A percentile compares a stretch with the other conserved stretches of the same genome.
phyloP scores from a whole-genome alignment of 2,797 vertebrate genomes.

The Lagorchestes hirsutus region DNA sequence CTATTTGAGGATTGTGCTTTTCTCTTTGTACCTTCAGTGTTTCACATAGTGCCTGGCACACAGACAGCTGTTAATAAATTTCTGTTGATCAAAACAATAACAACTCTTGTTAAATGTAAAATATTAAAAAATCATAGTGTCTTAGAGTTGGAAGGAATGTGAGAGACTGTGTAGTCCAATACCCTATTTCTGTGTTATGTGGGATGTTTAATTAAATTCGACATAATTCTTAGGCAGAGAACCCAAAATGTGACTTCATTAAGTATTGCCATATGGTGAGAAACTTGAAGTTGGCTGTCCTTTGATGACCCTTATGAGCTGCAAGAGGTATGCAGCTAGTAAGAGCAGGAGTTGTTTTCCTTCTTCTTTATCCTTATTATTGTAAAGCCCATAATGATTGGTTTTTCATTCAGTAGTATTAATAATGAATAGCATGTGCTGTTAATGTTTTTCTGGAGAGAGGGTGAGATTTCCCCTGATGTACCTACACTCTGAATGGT shows the following conservation, averaged over 20 bases:
- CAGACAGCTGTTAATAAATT: background rate
- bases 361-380: background rate
- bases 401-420: background rate
- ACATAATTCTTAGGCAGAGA: background rate
- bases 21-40: background rate
- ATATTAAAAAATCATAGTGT: background rate
- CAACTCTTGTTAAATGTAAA: background rate
- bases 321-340: background rate
- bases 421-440: background rate
- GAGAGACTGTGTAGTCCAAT: background rate
- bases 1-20: background rate
- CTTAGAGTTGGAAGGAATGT: background rate
- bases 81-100: background rate
- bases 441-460: background rate
- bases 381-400: background rate
- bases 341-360: background rate
- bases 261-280: slow-evolving; percentile 2
- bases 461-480: background rate
- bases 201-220: background rate
- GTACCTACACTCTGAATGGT: background rate
- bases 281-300: slow-evolving; percentile 6
- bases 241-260: slow-evolving; percentile 5
- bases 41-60: background rate
- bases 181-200: background rate
- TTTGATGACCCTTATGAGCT: background rate